phyloP scores from a whole-genome alignment of 2,797 vertebrate genomes.

The Kryptopterus vitreolus region DNA sequence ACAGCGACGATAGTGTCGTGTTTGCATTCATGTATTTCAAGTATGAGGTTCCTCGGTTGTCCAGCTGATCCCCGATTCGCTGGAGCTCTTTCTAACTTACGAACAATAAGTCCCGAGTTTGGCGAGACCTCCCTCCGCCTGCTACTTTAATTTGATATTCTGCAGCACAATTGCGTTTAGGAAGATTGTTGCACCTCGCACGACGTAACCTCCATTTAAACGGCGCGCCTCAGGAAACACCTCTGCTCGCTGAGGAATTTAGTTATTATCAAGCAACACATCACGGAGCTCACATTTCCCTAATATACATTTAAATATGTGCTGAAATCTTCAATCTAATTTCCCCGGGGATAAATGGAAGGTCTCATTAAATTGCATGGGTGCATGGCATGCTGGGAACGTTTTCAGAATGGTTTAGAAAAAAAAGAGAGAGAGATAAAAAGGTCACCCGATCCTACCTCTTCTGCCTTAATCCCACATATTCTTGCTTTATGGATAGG shows the following conservation, averaged over 20 bases:
- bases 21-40: not conserved
- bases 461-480: slow-evolving; percentile 44
- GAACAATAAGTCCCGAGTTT: slow-evolving; percentile 10
- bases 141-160: slow-evolving; percentile 23
- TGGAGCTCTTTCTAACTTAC: slow-evolving; percentile 4
- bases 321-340: slow-evolving; percentile 49
- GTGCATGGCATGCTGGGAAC: slow-evolving; percentile 60
- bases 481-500: slow-evolving; percentile 31
- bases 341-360: slow-evolving; percentile 48
- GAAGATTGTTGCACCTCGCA: slow-evolving; percentile 10
- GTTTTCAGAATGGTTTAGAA: slow-evolving; percentile 61
- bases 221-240: slow-evolving; percentile 31
- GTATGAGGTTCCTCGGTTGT: not conserved
- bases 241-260: slow-evolving; percentile 33
- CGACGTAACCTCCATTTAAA: slow-evolving; percentile 33
- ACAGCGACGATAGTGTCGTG: not conserved
- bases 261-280: slow-evolving; percentile 48
- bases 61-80: not conserved
- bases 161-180: slow-evolving; percentile 32
- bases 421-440: slow-evolving; percentile 51
- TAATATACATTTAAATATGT: slow-evolving; percentile 56
- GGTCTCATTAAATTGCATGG: slow-evolving; percentile 61
- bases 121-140: not conserved
- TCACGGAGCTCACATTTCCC: slow-evolving; percentile 28
- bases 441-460: slow-evolving; percentile 53